phyloP scores from a whole-genome alignment of 1,140 invertebrate species.

The Pomacea maculata region DNA sequence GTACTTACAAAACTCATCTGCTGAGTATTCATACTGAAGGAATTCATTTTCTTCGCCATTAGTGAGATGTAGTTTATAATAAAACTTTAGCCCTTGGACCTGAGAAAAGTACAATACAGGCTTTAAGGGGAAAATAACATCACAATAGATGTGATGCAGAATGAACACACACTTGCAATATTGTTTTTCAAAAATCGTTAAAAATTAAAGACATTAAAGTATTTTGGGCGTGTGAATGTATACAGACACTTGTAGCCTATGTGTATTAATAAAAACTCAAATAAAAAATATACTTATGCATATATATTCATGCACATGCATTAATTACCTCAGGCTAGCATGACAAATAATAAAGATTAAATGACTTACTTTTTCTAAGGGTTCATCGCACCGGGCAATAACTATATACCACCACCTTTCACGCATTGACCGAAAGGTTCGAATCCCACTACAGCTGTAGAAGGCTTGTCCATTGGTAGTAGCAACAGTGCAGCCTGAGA shows the following conservation, averaged over 20 bases:
- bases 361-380: neutral
- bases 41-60: constrained; percentile 80
- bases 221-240: neutral
- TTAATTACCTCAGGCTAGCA: neutral
- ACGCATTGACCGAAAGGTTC: constrained; percentile 51
- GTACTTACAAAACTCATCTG: constrained; percentile 88
- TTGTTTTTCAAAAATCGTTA: too few species aligned
- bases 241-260: neutral
- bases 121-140: too few species aligned
- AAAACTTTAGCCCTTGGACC: constrained; percentile 66
- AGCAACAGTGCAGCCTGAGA: constrained; percentile 38
- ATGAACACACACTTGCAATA: too few species aligned
- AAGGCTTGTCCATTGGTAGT: constrained; percentile 23
- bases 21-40: constrained; percentile 88
- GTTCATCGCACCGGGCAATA: constrained; percentile 51
- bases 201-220: too few species aligned
- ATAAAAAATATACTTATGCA: neutral
- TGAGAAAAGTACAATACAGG: neutral
- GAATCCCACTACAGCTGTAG: constrained; percentile 35
- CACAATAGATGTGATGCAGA: too few species aligned
- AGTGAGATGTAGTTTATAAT: constrained; percentile 79
- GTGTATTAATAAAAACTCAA: neutral
- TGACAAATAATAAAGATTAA: neutral
- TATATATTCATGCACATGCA: constrained; percentile 2
- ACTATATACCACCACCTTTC: constrained; percentile 63